Base-by-base conservation (phyloP, 2,797 vertebrate species). In the Xiphorhynchus erythropygius region DNA sequence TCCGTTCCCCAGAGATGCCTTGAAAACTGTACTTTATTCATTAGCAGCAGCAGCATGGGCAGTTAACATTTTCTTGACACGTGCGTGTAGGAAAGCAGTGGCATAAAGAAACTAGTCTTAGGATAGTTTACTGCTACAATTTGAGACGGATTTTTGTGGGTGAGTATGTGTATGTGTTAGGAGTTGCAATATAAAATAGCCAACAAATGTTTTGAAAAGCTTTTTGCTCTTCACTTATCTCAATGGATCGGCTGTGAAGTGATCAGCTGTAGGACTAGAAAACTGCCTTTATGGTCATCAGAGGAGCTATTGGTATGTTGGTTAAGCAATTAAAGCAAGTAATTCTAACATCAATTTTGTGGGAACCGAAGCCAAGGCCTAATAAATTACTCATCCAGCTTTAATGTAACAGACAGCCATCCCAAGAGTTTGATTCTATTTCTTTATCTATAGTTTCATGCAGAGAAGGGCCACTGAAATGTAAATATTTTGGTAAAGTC, bases 301-400 rank as follows among this genome's bases (percentile, higher is more conserved):
- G 28, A 85, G 24, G 28, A 76, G 9, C 22, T 41, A 84, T 50
- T 1, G 2, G 30, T 11, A 3, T 74, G 17, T 35, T 89, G 60
- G 18, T 65, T 74, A 65, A 90, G 68, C 56, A 85, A 65, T 92
- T 86, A 87, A 84, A 77, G 22, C 46, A 85, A 75, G 90, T 94
- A 81, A 71, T 80, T 94, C 41, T 53, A 83, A 84, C 4, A 47
- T 2, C 53, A 32, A 64, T 84, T 50, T 90, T 2, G 0, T 35
- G 70, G 89, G 53, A 82, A 71, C 27, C 28, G 33, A 91, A 91
- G 42, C 10, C 25, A 84, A 52, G 53, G 11, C 49, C 17, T 93
- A 93, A 52, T 30, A 94, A 93, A 83, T 65, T 73, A 87, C 50
- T 69, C 25, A 64, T 53, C 46, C 16, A 82, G 13, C 17, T 81